Base-by-base conservation (phyloP, 2,113 vertebrate genomes). In the Coracopsis vasa region DNA sequence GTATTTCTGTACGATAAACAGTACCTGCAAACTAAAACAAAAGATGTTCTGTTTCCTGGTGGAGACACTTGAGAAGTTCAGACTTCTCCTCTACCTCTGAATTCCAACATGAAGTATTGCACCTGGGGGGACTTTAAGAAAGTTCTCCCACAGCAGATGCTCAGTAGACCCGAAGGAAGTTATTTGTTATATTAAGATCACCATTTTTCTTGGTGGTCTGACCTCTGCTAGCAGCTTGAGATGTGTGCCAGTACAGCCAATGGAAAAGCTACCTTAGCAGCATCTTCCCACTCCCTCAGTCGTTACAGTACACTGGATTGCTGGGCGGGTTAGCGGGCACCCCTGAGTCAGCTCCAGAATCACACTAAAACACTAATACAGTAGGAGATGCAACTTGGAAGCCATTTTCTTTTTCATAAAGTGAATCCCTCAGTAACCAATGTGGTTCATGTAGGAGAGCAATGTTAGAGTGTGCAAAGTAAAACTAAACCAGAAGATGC, bases 11-110 rank as follows among this genome's bases (percentile, higher is more conserved):
- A 84, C 56, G 48, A 81, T 79, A 94, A 88, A 72, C 84, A 90
- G 28, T 66, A 91, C 89, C 94, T 79, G 20, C 45, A 69, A 91
- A 94, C 58, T 66, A 65, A 97, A 95, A 91, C 61, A 93, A 86
- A 95, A 88, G 17, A 44, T 69, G 35, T 51, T 94, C 42, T 77
- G 6, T 64, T 75, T 90, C 51, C 61, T 51, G 16, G 13, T 74
- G 21, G 35, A 64, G 35, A 54, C 9, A 50, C 12, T 47, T 90
- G 45, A 39, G 29, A 67, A 77, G 27, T 6, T 54, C 61, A 31
- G 58, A 23, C 4, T 86, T 41, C 29, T 67, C 20, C 13, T 81
- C 35, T 44, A 14, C 31, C 25, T 78, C 53, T 66, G 23, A 80
- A 72, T 54, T 77, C 47, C 24, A 50, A 27, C 8, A 16, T 2